A percentile compares a stretch with the other conserved stretches of the same genome.
phyloP scores from a whole-genome alignment of 2,113 vertebrate genomes.

The Ascaphus truei region DNA sequence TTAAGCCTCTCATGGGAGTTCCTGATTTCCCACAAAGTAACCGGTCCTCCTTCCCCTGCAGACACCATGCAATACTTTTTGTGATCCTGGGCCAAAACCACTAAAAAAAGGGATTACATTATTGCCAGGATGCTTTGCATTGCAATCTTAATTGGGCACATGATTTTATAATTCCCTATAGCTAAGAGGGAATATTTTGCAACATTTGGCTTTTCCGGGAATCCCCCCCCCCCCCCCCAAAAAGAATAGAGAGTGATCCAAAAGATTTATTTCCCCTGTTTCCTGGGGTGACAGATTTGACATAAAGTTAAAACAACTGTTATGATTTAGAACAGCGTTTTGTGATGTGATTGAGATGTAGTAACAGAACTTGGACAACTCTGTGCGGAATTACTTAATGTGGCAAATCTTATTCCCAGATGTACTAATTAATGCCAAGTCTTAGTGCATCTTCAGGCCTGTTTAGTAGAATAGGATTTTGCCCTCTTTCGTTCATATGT shows the following conservation, averaged over 20 bases:
- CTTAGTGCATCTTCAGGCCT: too few species aligned
- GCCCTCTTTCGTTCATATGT: too few species aligned
- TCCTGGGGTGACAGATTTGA: not conserved
- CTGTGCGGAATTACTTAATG: too few species aligned
- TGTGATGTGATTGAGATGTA: conserved; percentile 12
- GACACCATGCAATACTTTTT: conserved; percentile 12
- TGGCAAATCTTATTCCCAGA: too few species aligned
- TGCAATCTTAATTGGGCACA: not conserved
- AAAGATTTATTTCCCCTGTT: not conserved
- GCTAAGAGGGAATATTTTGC: not conserved
- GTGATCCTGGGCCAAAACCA: conserved; percentile 36
- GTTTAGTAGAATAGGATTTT: too few species aligned
- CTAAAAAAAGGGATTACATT: not conserved
- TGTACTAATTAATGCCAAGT: too few species aligned
- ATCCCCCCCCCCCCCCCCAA: too few species aligned
- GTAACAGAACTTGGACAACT: too few species aligned
- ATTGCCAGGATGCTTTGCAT: not conserved
- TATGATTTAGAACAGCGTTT: not conserved
- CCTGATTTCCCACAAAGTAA: not conserved
- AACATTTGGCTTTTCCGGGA: conserved; percentile 6
- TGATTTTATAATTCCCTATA: conserved; percentile 19
- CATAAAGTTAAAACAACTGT: not conserved
- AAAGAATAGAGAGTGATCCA: not conserved
- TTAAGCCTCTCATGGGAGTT: not conserved
- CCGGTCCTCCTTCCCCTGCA: conserved; percentile 17